Base-by-base conservation (phyloP, 1,140 invertebrate species). In the Parasteatoda tepidariorum region DNA sequence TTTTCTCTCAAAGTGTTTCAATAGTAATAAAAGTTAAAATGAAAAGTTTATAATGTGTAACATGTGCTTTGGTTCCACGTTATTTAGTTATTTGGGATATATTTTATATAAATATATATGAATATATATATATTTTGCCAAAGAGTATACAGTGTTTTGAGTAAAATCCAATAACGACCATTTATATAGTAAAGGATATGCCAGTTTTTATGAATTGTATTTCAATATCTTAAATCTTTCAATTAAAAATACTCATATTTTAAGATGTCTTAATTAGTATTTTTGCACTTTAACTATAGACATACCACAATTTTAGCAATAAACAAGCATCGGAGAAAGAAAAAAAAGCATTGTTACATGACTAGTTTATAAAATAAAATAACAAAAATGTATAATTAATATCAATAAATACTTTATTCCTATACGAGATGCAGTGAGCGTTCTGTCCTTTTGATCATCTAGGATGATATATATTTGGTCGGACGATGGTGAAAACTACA, bases 41-140 rank as follows among this genome's bases (percentile, higher is more conserved):
- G 78, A 83, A 74, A 82, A 59, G 78, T 82, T 82, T 82, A 82
- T 82, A 82, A 73, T 83, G 61, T 83, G 61, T 83, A 83, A 73
- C 67, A 83, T 64, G 68, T 73, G 9, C 68, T 67, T 83, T 83
- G 73, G 68, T 68, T 83, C 74, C 81, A 83, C 68, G 81, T 83
- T 83, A 83, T 83, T 83, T 83, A 83, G 79, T 83, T 83, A 83
- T 83, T 83, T 83, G 79, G 79, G 79, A 83, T 83, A 83, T 83
- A 83, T 83, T 83, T 83, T 83, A 83, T 83, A 83, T 83, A 83
- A 83, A 83, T 83, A 83, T 82, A 82, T 82, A n/a, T n/a, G n/a
- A n/a, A n/a, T n/a, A 81, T 79, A 79, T 82, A 83, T 83, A 73
- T 83, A 83, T 83, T 83, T 83, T 83, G 81, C 81, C 81, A 83